Base-by-base conservation (phyloP, 2,888 invertebrate species). In the Drosophila limbata region DNA sequence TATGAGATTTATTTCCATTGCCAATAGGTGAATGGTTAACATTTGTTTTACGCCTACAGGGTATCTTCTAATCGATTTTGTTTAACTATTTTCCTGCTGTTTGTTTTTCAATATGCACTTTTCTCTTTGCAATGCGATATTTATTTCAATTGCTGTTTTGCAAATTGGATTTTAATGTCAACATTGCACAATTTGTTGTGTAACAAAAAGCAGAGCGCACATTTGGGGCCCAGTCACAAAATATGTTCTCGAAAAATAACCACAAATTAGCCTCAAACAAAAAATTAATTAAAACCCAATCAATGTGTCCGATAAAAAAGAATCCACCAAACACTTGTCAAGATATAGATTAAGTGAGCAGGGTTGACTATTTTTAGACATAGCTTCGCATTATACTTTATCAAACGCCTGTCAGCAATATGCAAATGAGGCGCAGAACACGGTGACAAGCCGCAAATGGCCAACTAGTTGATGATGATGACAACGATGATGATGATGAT, bases 111-210 rank as follows among this genome's bases (percentile, higher is more conserved):
- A 51, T 31, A 40, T 60, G 39, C 28, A 60, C 44, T 56, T 47
- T 61, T 44, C 37, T 28, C 48, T 69, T 55, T 60, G 68, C 42
- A 21, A 25, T 33, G 69, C 47, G 19, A 69, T 60, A 76, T 73
- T 73, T 76, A 76, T 76, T 69, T 65, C 44, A 52, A 48, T 56
- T 45, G 64, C 53, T 25, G 44, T 59, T 65, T 35, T 48, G 56
- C 55, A 73, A 81, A 79, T 81, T 81, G 79, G 66, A 66, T 77
- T 79, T 77, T 71, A 77, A 77, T 81, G 77, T 77, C 73, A 68
- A 81, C 79, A 80, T 39, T 39, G 48, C 17, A 40, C 53, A 40
- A 19, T 33, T 37, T 40, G 44, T 33, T 33, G 9, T 3, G 13
- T 42, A 11, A n/a, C 15, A 19, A 42, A 73, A 50, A 28, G 4